Evolutionary conservation across 2,797 vertebrate genomes (phyloP), one percentile per base, ranked within the genome.

Genomic region (Novumbra hubbsi): DNA sequence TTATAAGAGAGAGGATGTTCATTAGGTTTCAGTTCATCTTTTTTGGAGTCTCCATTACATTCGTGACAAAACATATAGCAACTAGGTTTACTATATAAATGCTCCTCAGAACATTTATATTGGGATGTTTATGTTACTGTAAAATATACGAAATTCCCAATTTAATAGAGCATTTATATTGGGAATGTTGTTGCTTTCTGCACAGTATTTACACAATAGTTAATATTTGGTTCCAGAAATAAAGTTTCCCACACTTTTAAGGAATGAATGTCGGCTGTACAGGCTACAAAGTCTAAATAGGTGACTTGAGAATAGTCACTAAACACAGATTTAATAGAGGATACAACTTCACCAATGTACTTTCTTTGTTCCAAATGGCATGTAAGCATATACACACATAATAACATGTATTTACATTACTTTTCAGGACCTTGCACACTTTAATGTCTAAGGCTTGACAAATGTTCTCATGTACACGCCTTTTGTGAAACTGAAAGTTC

Each of bases 401-500:
- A 55, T 55, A 2, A 57, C 19, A 57, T 21, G 9, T 45, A 41
- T 41, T 45, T 12, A 45, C 9, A 45, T 45, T 45, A 14, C 14
- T 12, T 11, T 12, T 14, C 52, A n/a, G 4, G 1, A 17, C 50
- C n/a, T 19, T 52, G 50, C 50, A n/a, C 9, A 12, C n/a, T 24
- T 60, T 60, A 21, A 21, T 2, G 1, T 24, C 0, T 21, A 24
- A 60, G 11, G 11, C 21, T 30, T 2, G n/a, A 38, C 30, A 11
- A n/a, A n/a, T 66, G 14, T 16, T 12, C 21, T 66, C 30, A 66
- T 34, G 8, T 1, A 68, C 27, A 28, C 21, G n/a, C 14, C n/a
- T 45, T 24, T 16, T 49, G 45, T 17, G 24, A 50, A 69, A 69
- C 24, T 49, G 45, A 50, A 69, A 69, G 68, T 16, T 69, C 63